phyloP scores from a whole-genome alignment of 2,888 invertebrate species.

The Coenonympha arcania region DNA sequence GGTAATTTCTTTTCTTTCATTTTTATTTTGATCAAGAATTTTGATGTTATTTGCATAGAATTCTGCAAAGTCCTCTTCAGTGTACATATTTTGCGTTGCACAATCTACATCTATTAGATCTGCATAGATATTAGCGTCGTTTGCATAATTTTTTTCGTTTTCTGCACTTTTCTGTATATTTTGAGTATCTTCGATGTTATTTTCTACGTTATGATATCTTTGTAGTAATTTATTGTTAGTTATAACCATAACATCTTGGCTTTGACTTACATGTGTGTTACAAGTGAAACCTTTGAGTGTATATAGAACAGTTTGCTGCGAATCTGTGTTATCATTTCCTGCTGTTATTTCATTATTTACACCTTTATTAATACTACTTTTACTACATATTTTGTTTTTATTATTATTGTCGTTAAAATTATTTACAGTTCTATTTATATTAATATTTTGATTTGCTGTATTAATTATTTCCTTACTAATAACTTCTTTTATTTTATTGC shows the following conservation, averaged over 20 bases:
- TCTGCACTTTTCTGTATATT: neutral
- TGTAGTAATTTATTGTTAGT: conserved; percentile 18
- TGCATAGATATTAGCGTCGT: neutral
- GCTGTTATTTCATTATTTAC: neutral
- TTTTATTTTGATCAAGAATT: neutral
- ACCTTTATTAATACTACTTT: neutral
- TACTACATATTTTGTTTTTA: neutral
- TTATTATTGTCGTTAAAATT: neutral
- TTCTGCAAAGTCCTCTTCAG: conserved; percentile 4
- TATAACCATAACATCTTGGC: conserved; percentile 27
- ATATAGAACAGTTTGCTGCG: conserved; percentile 26
- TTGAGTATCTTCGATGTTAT: neutral
- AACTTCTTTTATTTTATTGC: neutral
- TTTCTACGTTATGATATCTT: neutral
- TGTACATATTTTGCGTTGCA: neutral
- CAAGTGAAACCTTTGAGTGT: conserved; percentile 16
- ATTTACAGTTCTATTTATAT: neutral
- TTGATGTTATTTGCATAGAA: neutral
- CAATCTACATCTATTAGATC: neutral
- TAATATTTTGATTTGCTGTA: neutral
- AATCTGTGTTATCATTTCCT: conserved; percentile 8
- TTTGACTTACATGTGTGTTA: conserved; percentile 30
- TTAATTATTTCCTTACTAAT: neutral
- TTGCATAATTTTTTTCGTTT: neutral
- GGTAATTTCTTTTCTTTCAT: neutral